Evolutionary conservation across 1,140 invertebrate species (phyloP).

Genomic region (Elymnias hypermnestra): DNA sequence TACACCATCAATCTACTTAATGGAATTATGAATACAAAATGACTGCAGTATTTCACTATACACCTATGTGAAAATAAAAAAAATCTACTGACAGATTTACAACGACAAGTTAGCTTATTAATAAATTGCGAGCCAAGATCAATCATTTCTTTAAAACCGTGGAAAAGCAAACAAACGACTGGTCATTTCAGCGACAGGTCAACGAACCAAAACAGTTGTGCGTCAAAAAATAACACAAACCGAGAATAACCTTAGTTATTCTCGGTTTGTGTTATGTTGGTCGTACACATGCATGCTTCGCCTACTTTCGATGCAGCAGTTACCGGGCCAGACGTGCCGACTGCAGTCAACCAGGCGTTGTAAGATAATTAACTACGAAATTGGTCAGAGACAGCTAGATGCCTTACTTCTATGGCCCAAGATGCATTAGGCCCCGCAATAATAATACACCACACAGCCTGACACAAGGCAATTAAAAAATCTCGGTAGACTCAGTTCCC

Average conservation of each 20-base stretch:
- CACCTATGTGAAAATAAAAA: not conserved
- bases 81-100: constrained; percentile 19
- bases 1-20: constrained; percentile 11
- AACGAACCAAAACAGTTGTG: constrained; percentile 40
- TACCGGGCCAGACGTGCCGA: constrained; percentile 51
- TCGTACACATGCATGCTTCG: constrained; percentile 33
- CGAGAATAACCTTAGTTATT: constrained; percentile 44
- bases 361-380: constrained; percentile 68
- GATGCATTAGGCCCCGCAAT: constrained; percentile 56
- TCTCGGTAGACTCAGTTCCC: constrained; percentile 12
- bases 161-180: constrained; percentile 25
- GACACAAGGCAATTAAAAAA: constrained; percentile 60
- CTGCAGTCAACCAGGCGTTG: constrained; percentile 45
- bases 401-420: constrained; percentile 62
- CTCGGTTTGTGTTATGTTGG: no score
- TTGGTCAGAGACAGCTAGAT: constrained; percentile 68
- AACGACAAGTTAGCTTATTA: constrained; percentile 19
- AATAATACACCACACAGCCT: constrained; percentile 48
- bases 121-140: constrained; percentile 21
- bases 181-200: constrained; percentile 30
- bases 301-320: constrained; percentile 50
- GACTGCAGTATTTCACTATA: constrained; percentile 5
- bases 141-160: constrained; percentile 22
- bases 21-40: constrained; percentile 12
- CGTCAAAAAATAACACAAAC: constrained; percentile 42